Base-by-base conservation (phyloP, 2,797 vertebrate species). In the Acanthis flammea region DNA sequence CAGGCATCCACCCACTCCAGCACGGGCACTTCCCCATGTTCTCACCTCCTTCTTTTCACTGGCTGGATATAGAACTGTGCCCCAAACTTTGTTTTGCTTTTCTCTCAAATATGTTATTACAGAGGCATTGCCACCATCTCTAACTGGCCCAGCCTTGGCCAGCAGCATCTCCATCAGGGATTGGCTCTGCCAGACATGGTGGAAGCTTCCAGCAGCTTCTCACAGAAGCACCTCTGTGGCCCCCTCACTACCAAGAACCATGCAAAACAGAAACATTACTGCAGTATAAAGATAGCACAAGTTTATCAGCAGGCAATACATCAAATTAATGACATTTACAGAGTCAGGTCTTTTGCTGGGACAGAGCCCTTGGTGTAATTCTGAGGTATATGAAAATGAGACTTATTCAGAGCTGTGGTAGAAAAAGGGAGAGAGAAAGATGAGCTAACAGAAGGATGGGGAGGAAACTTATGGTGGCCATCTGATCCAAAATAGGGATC, bases 381-480 rank as follows among this genome's bases (percentile, higher is more conserved):
- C 5, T 72, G 41, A 72, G 19, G 58, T 13, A 7, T 28, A 33
- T 63, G 24, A 39, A 54, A 54, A 45, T 10, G 19, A 45, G 41
- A 23, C 12, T 71, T 53, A 12, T 45, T 72, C 14, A 72, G 79
- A 62, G 6, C 30, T 47, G 41, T 12, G 4, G 28, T 47, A 57
- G 24, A 33, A 39, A n/a, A 47, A 25, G 8, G 19, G 19, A 54
- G 19, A 19, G 7, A 33, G 24, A 72, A 72, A 54, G 28, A 45
- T 37, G 22, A 53, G 1, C 0, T 0, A 71, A 39, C 19, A 54
- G 28, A 53, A 61, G 22, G 3, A 12, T 41, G 18, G 16, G 16
- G 14, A 84, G 3, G 10, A 16, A 25, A 66, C 39, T 42, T 58
- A 12, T 0, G 11, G 30, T 51, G 44, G 19, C 9, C 16, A 44